Conservation (phyloP, 2,113 vertebrate genomes). For the Nycticorax nycticorax region DNA sequence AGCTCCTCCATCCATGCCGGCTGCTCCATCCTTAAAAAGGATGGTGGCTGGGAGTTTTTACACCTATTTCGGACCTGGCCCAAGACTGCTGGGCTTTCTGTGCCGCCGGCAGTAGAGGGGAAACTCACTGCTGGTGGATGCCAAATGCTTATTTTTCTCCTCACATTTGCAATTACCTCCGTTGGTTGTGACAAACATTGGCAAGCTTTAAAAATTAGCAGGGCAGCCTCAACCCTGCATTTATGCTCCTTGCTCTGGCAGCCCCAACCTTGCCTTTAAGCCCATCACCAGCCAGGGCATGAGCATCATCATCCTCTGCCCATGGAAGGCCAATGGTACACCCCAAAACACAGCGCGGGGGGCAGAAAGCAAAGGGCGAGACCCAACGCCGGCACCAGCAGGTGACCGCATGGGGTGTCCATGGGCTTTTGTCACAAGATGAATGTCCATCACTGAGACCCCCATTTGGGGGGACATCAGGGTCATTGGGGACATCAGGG, state of each 20-base stretch:
- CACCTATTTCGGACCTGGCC: not conserved
- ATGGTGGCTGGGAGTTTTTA: not conserved
- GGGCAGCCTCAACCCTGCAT: not conserved
- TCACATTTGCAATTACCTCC: not conserved
- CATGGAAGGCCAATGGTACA: accelerated
- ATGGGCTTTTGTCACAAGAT: not conserved
- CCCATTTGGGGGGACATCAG: not conserved
- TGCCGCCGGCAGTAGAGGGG: not conserved
- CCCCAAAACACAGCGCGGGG: not conserved
- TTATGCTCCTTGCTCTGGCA: not conserved
- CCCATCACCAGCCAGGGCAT: not conserved
- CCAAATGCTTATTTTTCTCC: not conserved
- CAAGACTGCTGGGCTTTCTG: not conserved
- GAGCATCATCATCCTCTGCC: not conserved
- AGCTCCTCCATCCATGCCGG: not conserved
- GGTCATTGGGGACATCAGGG: not conserved
- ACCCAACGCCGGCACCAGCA: not conserved
- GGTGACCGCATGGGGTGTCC: accelerated
- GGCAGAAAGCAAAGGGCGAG: not conserved
- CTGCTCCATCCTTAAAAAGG: not conserved
- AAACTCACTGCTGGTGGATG: not conserved
- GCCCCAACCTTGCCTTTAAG: not conserved
- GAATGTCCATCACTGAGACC: not conserved
- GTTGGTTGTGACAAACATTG: not conserved
- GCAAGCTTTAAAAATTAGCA: not conserved